Evolutionary conservation across 2,797 vertebrate genomes (phyloP), one percentile per base, ranked within the genome.

Genomic region (Sardinella longiceps): DNA sequence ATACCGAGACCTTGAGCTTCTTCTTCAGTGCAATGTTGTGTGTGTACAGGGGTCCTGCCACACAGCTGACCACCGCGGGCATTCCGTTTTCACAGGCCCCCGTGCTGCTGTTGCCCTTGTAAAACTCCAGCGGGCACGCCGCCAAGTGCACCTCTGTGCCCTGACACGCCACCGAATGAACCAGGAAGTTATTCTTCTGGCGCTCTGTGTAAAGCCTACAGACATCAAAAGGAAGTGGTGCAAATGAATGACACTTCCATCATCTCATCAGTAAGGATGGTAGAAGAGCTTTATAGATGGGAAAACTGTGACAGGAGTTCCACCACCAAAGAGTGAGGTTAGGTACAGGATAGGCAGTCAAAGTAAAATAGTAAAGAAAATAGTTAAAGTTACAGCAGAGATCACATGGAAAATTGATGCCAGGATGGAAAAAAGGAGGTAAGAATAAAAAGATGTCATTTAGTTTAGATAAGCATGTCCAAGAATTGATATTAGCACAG

Each of bases 131-230:
- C 56, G 96, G 89, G 80, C 98, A 99, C 89, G 96, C 93, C 6
- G 97, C 97, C 91, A 99, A 93, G 89, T 99, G 98, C 66, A 96
- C 93, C 94, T 99, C 98, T 0, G 94, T 95, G 63, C 98, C 98
- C 0, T 89, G 58, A 80, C 98, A 99, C 0, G 93, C 94, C 93
- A 99, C 97, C 0, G 97, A 96, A 91, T 97, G 97, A 85, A 99
- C 87, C 82, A 92, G 94, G 94, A 95, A 99, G 88, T 90, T 86
- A 87, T 93, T 96, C 91, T 95, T 96, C 93, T 98, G 97, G 74
- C 95, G 94, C 90, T 96, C 96, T 0, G 95, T 84, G 84, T 95
- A 97, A 85, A 98, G 92, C 95, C 98, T 99, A 94, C 6, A 80
- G 82, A 15, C 53, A 74, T 58, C 45, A 18, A 77, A 45, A 33